Conservation (phyloP, 1,140 invertebrate genomes). For the Pseudachorutes palmiensis region DNA sequence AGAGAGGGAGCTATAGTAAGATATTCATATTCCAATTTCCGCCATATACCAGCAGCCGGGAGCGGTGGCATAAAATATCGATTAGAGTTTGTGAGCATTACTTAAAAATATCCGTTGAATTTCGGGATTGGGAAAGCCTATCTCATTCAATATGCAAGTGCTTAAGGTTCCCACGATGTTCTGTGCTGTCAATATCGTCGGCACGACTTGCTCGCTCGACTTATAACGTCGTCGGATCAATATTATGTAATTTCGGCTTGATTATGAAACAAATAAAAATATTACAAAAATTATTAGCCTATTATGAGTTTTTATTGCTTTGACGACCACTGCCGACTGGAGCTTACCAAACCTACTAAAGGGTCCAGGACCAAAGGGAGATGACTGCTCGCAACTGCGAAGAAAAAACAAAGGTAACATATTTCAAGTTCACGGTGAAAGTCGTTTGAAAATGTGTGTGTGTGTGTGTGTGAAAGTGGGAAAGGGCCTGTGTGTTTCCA, state of each 20-base stretch:
- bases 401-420: neutral
- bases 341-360: neutral
- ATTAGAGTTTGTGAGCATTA: too few species aligned
- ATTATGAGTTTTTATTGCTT: too few species aligned
- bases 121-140: too few species aligned
- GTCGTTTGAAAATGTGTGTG: neutral
- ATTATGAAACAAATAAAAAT: too few species aligned
- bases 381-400: neutral
- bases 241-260: too few species aligned
- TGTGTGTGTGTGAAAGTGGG: neutral
- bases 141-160: neutral
- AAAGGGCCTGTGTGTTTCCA: neutral
- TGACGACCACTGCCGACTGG: too few species aligned
- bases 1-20: neutral
- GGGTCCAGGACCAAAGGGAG: neutral
- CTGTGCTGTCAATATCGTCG: too few species aligned
- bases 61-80: neutral
- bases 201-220: neutral
- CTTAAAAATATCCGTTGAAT: too few species aligned
- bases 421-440: slow-evolving; percentile 9
- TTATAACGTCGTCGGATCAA: neutral
- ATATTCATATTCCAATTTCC: neutral
- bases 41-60: neutral
- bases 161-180: neutral
- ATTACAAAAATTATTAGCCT: too few species aligned